Base-by-base conservation (phyloP, 2,888 invertebrate genomes). In the Drosophila greeni region DNA sequence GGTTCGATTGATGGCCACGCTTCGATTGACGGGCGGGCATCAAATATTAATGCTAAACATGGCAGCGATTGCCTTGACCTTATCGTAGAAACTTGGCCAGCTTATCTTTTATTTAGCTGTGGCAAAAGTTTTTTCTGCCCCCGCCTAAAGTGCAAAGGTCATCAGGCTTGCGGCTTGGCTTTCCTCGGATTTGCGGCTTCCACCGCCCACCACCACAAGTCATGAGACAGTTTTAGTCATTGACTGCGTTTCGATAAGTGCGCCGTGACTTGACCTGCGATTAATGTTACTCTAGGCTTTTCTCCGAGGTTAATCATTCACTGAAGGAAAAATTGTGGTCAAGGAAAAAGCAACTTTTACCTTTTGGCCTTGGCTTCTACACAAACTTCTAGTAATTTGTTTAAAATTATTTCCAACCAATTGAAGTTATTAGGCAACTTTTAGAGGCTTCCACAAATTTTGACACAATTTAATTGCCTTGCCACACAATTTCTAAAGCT, bases 1-100 rank as follows among this genome's bases (percentile, higher is more conserved):
- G 59, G 59, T 58, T 36, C 65, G 53, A 48, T 47, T 47, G 65
- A 65, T 60, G 59, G 58, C 65, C 45, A 43, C 36, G 51, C 49
- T 48, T 14, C 33, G 39, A 31, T 36, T 49, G 56, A 43, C 66
- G 18, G 43, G 14, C 29, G 20, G 56, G 42, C 64, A 71, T 58
- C 59, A 73, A 73, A 65, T 58, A 65, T 70, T 74, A 56, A 69
- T 72, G 69, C 42, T 56, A 59, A 64, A 45, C 68, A 54, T 49
- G 42, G 56, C 66, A 60, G 48, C 58, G 62, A 72, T 62, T 69
- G 66, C 58, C 53, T 43, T 60, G 53, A 59, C 69, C 60, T 68
- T 69, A 68, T 53, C 67, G 40, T n/a, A n/a, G 36, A 23, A 53
- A 65, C 43, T 64, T 60, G 61, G 36, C 49, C 65, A 56, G 37